A percentile compares a stretch with the other conserved stretches of the same genome.
phyloP scores from a whole-genome alignment of 2,113 vertebrate genomes.

The Climacteris rufus region DNA sequence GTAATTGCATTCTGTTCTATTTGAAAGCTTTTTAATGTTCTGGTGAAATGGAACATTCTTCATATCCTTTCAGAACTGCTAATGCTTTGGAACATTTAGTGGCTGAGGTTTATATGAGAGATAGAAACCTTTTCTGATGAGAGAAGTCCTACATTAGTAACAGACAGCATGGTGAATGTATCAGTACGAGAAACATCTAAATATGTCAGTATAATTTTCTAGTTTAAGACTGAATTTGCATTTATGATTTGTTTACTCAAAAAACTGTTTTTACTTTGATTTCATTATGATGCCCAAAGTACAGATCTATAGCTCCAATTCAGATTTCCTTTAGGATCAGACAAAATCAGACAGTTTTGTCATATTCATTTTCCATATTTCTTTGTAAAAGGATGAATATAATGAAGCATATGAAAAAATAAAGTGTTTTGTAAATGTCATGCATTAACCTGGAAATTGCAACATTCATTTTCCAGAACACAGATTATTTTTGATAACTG shows the following conservation, averaged over 20 bases:
- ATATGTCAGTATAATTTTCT: neutral
- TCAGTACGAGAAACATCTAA: neutral
- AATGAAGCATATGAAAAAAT: neutral
- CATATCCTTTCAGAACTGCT: neutral
- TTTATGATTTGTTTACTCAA: neutral
- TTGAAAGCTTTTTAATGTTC: conserved; percentile 23
- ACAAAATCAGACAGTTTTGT: no score
- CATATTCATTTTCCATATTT: neutral
- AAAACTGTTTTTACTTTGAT: neutral
- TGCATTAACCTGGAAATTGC: neutral
- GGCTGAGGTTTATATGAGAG: neutral
- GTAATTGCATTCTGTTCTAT: neutral
- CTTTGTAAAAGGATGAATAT: neutral
- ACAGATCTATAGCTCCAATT: neutral
- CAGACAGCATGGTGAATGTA: neutral
- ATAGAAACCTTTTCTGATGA: neutral
- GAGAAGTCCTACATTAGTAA: neutral
- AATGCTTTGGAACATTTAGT: neutral
- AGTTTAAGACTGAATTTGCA: neutral
- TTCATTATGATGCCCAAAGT: neutral
- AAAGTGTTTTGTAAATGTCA: neutral
- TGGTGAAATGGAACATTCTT: conserved; percentile 12
- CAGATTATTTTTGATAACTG: neutral
- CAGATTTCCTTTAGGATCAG: neutral
- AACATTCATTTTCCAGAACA: neutral